Percentiles rank a stretch among this genome's conserved stretches.
Evolutionary conservation across 2,888 invertebrate genomes (phyloP).

Genomic region (Glomeris marginata): DNA sequence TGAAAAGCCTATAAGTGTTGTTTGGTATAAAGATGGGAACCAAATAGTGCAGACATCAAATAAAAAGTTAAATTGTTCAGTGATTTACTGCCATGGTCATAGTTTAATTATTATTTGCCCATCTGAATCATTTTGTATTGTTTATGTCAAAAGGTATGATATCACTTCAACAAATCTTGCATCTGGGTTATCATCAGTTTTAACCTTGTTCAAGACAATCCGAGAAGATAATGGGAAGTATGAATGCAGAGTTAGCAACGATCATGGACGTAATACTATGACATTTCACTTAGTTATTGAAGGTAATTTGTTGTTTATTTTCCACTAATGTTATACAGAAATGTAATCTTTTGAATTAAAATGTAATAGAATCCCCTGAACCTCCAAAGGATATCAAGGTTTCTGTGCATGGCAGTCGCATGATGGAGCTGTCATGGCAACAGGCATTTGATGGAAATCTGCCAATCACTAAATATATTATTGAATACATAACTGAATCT

Average conservation of each 20-base stretch:
- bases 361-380: conserved; percentile 6
- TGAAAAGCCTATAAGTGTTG: conserved; percentile 9
- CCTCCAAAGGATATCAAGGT: not conserved
- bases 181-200: conserved; percentile 3
- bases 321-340: not conserved
- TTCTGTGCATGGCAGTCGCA: not conserved
- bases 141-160: not conserved
- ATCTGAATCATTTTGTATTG: not conserved
- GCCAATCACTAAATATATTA: conserved; percentile 12
- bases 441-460: conserved; percentile 9
- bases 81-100: conserved; percentile 3
- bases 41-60: too few species aligned
- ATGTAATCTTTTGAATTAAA: not conserved
- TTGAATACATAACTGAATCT: conserved; percentile 12
- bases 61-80: too few species aligned
- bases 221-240: conserved; percentile 5
- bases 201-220: conserved; percentile 1
- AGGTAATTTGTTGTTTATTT: conserved; percentile 1
- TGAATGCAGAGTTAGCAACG: conserved; percentile 6
- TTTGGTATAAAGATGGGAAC: conserved; percentile 9
- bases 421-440: conserved; percentile 9
- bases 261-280: conserved; percentile 7
- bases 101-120: not conserved
- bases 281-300: conserved; percentile 5
- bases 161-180: conserved; percentile 8